Percentiles rank a stretch among this genome's conserved stretches.
Evolutionary conservation across 2,888 invertebrate species (phyloP).

Genomic region (Flabesymbios commensalis): DNA sequence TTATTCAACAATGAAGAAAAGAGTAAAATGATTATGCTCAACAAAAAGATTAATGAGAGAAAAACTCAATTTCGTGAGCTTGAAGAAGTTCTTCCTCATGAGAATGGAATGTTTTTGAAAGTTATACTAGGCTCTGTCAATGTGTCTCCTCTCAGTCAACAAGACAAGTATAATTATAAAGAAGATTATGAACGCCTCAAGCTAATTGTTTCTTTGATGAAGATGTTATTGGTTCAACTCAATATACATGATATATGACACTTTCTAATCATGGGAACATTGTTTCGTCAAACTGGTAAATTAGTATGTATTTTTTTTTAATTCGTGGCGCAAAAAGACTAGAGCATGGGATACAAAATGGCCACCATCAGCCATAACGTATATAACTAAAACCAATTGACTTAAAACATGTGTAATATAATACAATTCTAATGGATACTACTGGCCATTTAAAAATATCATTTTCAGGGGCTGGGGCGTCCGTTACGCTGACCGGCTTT

Average conservation of each 20-base stretch:
- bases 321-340: too few species aligned
- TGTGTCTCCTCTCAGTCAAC: conserved; percentile 93
- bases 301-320: too few species aligned
- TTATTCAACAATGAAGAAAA: conserved; percentile 54
- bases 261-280: conserved; percentile 70
- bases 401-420: too few species aligned
- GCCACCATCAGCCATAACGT: too few species aligned
- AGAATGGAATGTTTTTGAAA: conserved; percentile 82
- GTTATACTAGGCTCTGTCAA: conserved; percentile 97
- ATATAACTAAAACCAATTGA: too few species aligned
- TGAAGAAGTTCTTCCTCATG: conserved; percentile 89
- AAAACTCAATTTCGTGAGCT: conserved; percentile 87
- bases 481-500: too few species aligned
- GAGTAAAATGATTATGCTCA: conserved; percentile 67
- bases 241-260: too few species aligned
- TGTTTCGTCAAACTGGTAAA: background rate
- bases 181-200: conserved; percentile 99
- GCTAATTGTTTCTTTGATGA: conserved; percentile 90
- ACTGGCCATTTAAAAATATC: too few species aligned
- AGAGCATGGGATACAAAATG: too few species aligned
- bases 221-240: conserved; percentile 81
- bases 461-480: too few species aligned
- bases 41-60: conserved; percentile 79
- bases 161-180: conserved; percentile 93
- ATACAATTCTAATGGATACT: too few species aligned